Evolutionary conservation across 2,113 vertebrate genomes (phyloP).

Genomic region (Seriola rivoliana): DNA sequence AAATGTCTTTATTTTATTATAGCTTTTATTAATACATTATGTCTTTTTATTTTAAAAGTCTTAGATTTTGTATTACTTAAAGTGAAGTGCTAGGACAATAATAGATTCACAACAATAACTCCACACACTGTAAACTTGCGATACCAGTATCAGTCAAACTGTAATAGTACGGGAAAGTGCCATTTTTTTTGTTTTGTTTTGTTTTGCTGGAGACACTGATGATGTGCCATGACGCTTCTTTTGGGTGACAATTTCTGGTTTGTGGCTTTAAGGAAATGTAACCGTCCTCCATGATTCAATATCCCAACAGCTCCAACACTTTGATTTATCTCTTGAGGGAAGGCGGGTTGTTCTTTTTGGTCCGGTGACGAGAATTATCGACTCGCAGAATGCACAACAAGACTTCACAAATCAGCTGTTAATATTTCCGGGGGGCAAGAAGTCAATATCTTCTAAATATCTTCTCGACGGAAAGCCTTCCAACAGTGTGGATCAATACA

Average conservation of each 20-base stretch:
- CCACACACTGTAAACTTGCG: constrained; percentile 21
- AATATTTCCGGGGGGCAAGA: background rate
- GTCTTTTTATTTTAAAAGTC: constrained; percentile 68
- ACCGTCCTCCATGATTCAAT: background rate
- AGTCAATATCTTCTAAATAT: background rate
- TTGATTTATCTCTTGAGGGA: constrained; percentile 4
- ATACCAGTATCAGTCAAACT: constrained; percentile 8
- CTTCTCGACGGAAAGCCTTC: background rate
- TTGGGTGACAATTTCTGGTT: constrained; percentile 36
- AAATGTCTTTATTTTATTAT: constrained; percentile 80
- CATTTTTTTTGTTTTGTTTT: background rate
- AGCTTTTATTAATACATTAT: constrained; percentile 68
- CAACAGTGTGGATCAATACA: background rate
- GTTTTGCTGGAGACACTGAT: constrained; percentile 11
- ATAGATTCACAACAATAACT: constrained; percentile 21
- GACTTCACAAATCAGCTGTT: background rate
- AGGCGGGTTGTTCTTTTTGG: background rate
- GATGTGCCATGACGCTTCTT: constrained; percentile 36
- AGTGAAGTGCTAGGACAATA: constrained; percentile 33
- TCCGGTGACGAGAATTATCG: background rate
- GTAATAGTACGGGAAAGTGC: background rate
- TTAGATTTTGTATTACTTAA: constrained; percentile 67
- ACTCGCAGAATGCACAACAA: constrained; percentile 5
- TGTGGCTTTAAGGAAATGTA: constrained; percentile 58
- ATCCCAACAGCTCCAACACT: background rate